A percentile compares a stretch with the other conserved stretches of the same genome.
phyloP scores from a whole-genome alignment of 1,140 invertebrate species.

The Procambarus clarkii region DNA sequence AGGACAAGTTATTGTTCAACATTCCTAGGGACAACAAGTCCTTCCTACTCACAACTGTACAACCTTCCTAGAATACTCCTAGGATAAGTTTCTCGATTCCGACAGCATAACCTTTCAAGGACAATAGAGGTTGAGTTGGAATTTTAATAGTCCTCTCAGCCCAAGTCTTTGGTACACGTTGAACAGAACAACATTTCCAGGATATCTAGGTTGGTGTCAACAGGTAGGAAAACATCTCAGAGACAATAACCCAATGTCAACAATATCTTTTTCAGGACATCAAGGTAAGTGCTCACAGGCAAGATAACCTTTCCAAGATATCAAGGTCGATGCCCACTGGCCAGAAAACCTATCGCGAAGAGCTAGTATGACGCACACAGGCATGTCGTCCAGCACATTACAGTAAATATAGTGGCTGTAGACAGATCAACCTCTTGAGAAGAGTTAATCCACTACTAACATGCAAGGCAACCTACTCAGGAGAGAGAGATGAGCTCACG shows the following conservation, averaged over 20 bases:
- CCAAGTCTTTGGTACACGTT: background rate
- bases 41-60: too few species aligned
- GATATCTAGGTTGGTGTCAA: too few species aligned
- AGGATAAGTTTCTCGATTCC: too few species aligned
- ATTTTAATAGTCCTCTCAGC: too few species aligned
- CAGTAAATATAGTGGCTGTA: background rate
- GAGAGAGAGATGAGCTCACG: too few species aligned
- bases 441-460: background rate
- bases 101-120: too few species aligned
- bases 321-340: background rate
- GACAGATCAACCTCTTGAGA: background rate
- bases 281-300: background rate
- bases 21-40: too few species aligned
- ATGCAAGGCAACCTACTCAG: background rate
- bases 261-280: background rate
- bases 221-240: too few species aligned
- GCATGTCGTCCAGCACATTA: background rate
- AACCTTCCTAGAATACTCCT: too few species aligned
- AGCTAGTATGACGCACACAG: background rate
- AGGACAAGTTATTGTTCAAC: background rate
- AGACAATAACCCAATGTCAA: too few species aligned
- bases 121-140: too few species aligned
- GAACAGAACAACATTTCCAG: background rate
- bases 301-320: background rate
- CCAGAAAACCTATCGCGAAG: background rate